Evolutionary conservation across 2,888 invertebrate genomes (phyloP).

Genomic region (Meteorus colon): DNA sequence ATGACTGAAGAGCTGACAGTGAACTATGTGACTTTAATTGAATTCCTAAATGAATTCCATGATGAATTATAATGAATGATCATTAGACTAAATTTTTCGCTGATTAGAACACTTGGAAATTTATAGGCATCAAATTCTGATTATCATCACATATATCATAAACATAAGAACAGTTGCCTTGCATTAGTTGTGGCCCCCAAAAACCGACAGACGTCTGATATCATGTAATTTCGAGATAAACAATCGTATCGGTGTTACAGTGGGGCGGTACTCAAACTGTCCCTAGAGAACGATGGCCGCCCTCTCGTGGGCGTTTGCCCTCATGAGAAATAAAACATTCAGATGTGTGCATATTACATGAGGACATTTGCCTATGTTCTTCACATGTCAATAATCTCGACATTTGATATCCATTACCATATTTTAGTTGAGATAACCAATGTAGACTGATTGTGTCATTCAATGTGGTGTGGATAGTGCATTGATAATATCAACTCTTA

Average conservation of each 20-base stretch:
- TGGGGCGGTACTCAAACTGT: slow-evolving; percentile 40
- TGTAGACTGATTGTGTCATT: slow-evolving; percentile 50
- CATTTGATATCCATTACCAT: slow-evolving; percentile 16
- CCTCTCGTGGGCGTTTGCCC: slow-evolving; percentile 62
- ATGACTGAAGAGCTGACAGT: too few relatives aligned
- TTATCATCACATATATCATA: not conserved
- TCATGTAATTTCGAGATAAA: slow-evolving; percentile 41
- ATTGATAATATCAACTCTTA: not conserved
- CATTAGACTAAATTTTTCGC: not conserved
- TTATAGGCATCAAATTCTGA: not conserved
- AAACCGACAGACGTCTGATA: slow-evolving; percentile 16
- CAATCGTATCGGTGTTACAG: slow-evolving; percentile 31
- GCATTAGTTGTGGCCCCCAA: not conserved
- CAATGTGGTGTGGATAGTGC: not conserved
- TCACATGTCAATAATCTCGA: slow-evolving; percentile 9
- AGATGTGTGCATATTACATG: slow-evolving; percentile 17
- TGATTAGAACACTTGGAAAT: not conserved
- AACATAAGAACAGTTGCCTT: not conserved
- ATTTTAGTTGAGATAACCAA: slow-evolving; percentile 9
- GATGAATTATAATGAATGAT: too few relatives aligned
- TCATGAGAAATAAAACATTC: slow-evolving; percentile 33
- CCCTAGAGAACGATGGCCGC: slow-evolving; percentile 61
- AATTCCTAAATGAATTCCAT: too few relatives aligned
- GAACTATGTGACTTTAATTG: too few relatives aligned
- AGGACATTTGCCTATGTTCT: not conserved